A percentile compares a stretch with the other conserved stretches of the same genome.
Evolutionary conservation across 2,113 vertebrate genomes (phyloP).

Genomic region (Colistium nudipinnis): DNA sequence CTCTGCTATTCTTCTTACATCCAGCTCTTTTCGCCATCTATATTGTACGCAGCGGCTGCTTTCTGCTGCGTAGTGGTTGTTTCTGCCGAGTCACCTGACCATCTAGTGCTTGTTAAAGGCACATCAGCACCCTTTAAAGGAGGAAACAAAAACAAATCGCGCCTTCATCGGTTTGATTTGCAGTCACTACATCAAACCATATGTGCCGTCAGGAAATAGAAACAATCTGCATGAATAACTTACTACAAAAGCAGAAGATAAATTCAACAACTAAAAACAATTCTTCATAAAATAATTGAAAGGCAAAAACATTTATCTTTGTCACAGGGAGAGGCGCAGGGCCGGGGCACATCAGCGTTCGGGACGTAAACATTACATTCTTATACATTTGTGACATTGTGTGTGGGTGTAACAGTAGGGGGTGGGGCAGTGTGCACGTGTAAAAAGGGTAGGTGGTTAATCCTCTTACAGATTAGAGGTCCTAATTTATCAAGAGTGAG

Average conservation of each 20-base stretch:
- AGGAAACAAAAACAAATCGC: constrained; percentile 28
- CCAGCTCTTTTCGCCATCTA: constrained; percentile 4
- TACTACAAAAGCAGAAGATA: not conserved
- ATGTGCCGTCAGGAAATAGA: not conserved
- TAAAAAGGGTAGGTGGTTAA: constrained; percentile 72
- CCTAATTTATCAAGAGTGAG: constrained; percentile 73
- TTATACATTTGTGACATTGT: constrained; percentile 37
- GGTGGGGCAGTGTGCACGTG: constrained; percentile 51
- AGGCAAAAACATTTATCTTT: too few species aligned
- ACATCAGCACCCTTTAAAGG: constrained; percentile 51
- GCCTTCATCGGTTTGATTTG: constrained; percentile 19
- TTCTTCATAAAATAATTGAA: not conserved
- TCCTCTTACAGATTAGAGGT: constrained; percentile 80
- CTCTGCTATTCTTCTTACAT: constrained; percentile 35
- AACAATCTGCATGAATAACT: not conserved
- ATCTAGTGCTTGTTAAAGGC: constrained; percentile 68
- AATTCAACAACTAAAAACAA: not conserved
- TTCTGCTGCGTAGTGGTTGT: constrained; percentile 51
- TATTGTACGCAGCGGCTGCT: constrained; percentile 38
- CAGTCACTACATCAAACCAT: not conserved
- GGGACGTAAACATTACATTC: constrained; percentile 29
- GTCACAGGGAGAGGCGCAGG: constrained; percentile 27
- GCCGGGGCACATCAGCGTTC: constrained; percentile 24
- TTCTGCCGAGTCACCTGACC: constrained; percentile 69
- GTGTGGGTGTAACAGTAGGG: constrained; percentile 7